A percentile compares a stretch with the other conserved stretches of the same genome.
These are phyloP conservation scores for Campylomormyrus numenius DNA, from an alignment of 2,113 vertebrate species.

Conservation along the genomic window DNA sequence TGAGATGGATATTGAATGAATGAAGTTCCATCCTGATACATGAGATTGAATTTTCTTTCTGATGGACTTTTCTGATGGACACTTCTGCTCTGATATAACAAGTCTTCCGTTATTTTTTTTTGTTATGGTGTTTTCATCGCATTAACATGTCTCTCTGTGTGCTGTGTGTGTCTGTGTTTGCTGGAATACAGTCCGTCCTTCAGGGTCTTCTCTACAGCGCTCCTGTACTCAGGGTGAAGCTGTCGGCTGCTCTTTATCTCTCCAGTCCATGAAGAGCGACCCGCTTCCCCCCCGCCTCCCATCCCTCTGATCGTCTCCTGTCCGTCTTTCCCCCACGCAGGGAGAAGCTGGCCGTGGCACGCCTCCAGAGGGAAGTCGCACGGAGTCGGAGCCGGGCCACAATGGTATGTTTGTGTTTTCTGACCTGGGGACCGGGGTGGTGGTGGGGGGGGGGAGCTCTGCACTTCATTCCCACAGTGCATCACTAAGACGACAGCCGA, in stretches of 20 bases:
- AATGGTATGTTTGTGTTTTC: conserved; percentile 65
- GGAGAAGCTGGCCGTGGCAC: conserved; percentile 87
- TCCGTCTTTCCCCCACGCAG: conserved; percentile 43
- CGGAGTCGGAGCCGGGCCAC: conserved; percentile 78
- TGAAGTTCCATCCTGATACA: background rate
- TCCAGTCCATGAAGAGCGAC: conserved; percentile 19
- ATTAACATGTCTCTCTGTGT: background rate
- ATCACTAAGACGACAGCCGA: background rate
- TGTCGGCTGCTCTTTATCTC: background rate
- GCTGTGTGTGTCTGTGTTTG: background rate
- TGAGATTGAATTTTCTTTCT: background rate
- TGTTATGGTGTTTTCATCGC: background rate
- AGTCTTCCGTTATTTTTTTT: background rate
- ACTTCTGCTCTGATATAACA: background rate
- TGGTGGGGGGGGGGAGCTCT: background rate
- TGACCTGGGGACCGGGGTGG: background rate
- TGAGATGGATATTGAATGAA: conserved; percentile 7
- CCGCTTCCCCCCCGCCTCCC: conserved; percentile 28
- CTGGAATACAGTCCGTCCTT: background rate
- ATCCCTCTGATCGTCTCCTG: background rate
- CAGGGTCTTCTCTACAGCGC: background rate
- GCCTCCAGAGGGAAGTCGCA: conserved; percentile 78
- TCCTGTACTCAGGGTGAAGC: background rate
- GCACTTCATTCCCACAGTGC: background rate
- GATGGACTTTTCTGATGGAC: background rate